Percentiles rank a stretch among this genome's conserved stretches.
Conservation (phyloP, 2,797 vertebrate genomes). For the Rousettus madagascariensis region DNA sequence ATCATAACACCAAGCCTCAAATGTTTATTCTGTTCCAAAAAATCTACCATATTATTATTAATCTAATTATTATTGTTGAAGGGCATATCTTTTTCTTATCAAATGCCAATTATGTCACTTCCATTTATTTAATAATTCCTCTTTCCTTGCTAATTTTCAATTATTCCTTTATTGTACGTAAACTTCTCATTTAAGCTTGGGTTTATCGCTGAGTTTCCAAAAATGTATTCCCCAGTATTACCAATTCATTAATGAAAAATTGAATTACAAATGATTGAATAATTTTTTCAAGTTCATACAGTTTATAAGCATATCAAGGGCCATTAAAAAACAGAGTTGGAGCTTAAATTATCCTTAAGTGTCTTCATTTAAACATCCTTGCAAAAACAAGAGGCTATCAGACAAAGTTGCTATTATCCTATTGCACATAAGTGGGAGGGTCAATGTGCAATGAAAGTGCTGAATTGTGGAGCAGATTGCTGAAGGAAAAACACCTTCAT, state of each 20-base stretch:
- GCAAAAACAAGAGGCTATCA: not conserved
- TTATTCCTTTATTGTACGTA: not conserved
- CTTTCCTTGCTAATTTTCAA: not conserved
- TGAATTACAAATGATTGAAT: not conserved
- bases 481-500: not conserved
- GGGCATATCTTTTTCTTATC: not conserved
- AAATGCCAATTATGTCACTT: not conserved
- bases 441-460: not conserved
- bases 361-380: not conserved
- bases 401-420: not conserved
- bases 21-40: not conserved
- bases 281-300: not conserved
- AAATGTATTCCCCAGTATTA: not conserved
- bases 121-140: not conserved
- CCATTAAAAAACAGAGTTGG: not conserved
- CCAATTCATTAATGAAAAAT: conserved; percentile 18
- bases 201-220: not conserved
- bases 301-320: not conserved
- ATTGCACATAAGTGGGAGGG: not conserved
- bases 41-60: not conserved
- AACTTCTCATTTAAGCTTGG: not conserved
- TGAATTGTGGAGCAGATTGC: not conserved
- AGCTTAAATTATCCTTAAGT: not conserved
- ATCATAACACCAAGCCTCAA: not conserved
- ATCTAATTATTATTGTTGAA: not conserved